These are phyloP conservation scores for Xestia sexstrigata DNA, from an alignment of 2,888 invertebrate species.

Conservation along the genomic window DNA sequence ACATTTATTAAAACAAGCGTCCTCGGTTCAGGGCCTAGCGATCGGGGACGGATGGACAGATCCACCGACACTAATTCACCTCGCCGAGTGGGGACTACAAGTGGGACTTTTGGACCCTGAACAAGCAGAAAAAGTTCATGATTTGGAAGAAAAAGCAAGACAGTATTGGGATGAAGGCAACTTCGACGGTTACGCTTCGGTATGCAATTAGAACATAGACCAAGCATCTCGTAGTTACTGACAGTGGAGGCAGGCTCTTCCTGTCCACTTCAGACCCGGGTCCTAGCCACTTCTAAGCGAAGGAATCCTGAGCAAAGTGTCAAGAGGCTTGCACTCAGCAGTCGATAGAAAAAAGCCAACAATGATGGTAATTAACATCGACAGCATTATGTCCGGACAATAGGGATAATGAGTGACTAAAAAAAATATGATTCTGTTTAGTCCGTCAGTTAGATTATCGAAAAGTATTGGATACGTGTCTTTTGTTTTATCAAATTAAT, in stretches of 20 bases:
- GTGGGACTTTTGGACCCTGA: constrained; percentile 47
- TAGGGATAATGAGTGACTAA: no score
- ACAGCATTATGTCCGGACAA: neutral
- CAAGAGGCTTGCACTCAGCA: no score
- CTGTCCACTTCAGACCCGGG: neutral
- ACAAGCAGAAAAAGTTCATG: constrained; percentile 39
- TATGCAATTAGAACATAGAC: neutral
- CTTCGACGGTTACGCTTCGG: neutral
- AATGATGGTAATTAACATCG: neutral
- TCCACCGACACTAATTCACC: constrained; percentile 53
- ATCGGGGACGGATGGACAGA: constrained; percentile 63
- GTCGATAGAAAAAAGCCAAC: neutral
- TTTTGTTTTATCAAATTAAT: no score
- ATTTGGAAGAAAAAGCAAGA: constrained; percentile 40
- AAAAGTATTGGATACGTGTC: no score
- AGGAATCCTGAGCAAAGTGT: neutral
- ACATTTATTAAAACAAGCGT: neutral
- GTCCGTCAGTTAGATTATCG: no score
- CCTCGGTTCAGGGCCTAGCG: constrained; percentile 49
- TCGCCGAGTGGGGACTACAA: constrained; percentile 54
- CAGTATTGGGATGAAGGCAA: constrained; percentile 40
- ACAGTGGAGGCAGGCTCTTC: neutral
- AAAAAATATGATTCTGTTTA: no score
- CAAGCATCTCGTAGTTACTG: neutral
- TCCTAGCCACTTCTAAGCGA: neutral